Conservation (phyloP, 2,797 vertebrate genomes). For the Malacoctenus gilli region DNA sequence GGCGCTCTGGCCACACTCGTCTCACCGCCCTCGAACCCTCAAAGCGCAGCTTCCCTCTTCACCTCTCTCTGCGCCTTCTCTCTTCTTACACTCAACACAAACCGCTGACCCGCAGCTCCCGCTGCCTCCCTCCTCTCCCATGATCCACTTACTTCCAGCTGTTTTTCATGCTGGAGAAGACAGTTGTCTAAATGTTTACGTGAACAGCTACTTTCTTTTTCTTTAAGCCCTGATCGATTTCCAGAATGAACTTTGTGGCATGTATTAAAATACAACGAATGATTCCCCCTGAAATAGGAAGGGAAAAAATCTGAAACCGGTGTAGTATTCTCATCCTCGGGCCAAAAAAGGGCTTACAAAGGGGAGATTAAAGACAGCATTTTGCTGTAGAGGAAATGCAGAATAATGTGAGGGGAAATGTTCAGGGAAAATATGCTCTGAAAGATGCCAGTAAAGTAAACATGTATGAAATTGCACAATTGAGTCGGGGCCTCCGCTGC, state of each 20-base stretch:
- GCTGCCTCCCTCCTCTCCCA: conserved; percentile 58
- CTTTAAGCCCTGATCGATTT: conserved; percentile 79
- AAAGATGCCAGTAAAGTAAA: conserved; percentile 82
- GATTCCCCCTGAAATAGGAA: too few species aligned
- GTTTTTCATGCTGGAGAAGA: conserved; percentile 83
- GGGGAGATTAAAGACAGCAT: conserved; percentile 66
- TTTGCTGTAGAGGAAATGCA: conserved; percentile 73
- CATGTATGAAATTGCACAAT: conserved; percentile 81
- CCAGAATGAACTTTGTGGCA: conserved; percentile 74
- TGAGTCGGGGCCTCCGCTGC: conserved; percentile 64
- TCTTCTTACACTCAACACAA: conserved; percentile 67
- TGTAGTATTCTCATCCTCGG: conserved; percentile 62
- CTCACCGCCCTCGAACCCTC: conserved; percentile 55
- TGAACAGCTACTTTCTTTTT: conserved; percentile 81
- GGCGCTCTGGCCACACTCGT: conserved; percentile 48
- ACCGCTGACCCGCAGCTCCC: conserved; percentile 65
- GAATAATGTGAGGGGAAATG: conserved; percentile 76
- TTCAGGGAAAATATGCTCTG: conserved; percentile 67
- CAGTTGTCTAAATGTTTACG: conserved; percentile 87
- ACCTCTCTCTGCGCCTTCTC: conserved; percentile 65
- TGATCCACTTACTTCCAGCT: conserved; percentile 84
- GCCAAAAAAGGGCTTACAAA: conserved; percentile 62
- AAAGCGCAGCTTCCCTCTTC: conserved; percentile 54
- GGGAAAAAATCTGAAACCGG: conserved; percentile 49
- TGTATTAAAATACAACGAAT: conserved; percentile 72